Percentiles rank a stretch among this genome's conserved stretches.
Evolutionary conservation across 2,888 invertebrate genomes (phyloP).

Genomic region (Amiota minor): DNA sequence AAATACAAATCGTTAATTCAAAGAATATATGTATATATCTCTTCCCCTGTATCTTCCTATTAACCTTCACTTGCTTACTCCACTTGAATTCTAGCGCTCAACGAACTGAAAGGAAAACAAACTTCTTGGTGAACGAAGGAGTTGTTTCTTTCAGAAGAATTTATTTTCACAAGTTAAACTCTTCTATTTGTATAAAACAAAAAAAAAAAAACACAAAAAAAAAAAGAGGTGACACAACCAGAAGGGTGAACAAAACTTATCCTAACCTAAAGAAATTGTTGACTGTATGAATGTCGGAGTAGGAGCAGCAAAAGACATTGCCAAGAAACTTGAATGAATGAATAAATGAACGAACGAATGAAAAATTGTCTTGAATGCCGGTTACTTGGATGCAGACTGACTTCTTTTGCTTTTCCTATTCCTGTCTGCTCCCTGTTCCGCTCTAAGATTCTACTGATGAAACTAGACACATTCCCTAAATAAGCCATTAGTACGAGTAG

Average conservation of each 20-base stretch:
- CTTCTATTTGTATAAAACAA: slow-evolving; percentile 57
- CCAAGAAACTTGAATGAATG: background rate
- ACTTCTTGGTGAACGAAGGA: slow-evolving; percentile 2
- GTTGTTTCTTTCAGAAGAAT: slow-evolving; percentile 50
- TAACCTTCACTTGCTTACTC: background rate
- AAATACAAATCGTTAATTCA: too few species aligned
- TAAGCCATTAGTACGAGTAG: too few species aligned
- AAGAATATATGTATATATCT: too few species aligned
- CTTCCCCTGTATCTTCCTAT: too few species aligned
- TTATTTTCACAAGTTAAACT: slow-evolving; percentile 58
- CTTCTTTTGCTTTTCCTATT: background rate
- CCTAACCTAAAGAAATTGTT: slow-evolving; percentile 18
- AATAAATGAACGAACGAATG: slow-evolving; percentile 22
- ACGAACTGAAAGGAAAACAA: slow-evolving; percentile 17
- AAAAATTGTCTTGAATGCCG: slow-evolving; percentile 1
- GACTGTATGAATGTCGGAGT: background rate
- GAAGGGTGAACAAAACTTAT: slow-evolving; percentile 11
- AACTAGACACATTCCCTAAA: background rate
- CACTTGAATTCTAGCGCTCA: slow-evolving; percentile 37
- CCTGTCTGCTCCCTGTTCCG: background rate
- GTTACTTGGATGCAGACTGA: slow-evolving; percentile 9
- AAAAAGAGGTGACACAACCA: background rate
- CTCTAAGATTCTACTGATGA: background rate
- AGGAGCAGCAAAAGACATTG: background rate
- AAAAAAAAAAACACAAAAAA: slow-evolving; percentile 38